Base-by-base conservation (phyloP, 2,888 invertebrate species). In the Yponomeuta sedellus region DNA sequence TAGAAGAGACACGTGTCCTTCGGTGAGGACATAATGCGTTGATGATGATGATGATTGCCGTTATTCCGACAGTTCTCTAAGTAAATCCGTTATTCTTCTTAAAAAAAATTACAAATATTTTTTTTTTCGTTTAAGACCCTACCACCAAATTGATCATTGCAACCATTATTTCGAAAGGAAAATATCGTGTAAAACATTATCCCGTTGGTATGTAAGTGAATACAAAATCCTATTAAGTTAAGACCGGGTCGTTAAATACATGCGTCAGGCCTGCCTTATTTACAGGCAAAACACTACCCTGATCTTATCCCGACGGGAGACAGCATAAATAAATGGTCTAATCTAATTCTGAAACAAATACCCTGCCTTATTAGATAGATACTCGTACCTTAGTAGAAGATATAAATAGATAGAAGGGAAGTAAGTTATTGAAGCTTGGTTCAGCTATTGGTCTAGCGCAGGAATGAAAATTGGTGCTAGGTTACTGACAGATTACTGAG, bases 311-410 rank as follows among this genome's bases (percentile, higher is more conserved):
- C 67, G 71, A 22, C 73, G 70, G 78, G 71, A 80, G 80, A 63
- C 80, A 78, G 70, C 79, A 77, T 81, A 81, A 81, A 81, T 81
- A 80, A 81, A 76, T 77, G 71, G 77, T 74, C 76, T 79, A 79
- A 80, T 80, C 77, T 34, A 39, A 59, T 59, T 59, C 77, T 71
- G 71, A 74, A 75, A 76, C 72, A 70, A 68, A 67, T 63, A n/a
- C 57, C 56, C 40, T 34, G 65, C 63, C 22, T 64, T 39, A 28
- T 63, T 58, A 65, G 70, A 69, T 70, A 70, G 69, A 69, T 69
- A 68, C 34, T 44, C 19, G 44, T 66, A 69, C 3, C 0, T 6
- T 52, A 34, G 44, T 16, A 16, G 44, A 52, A 52, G 12, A 16
- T 12, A 52, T 52, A 52, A 16, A 16, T 52, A 16, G 2, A 52